Conservation (phyloP, 2,113 vertebrate genomes). For the Caloenas nicobarica region DNA sequence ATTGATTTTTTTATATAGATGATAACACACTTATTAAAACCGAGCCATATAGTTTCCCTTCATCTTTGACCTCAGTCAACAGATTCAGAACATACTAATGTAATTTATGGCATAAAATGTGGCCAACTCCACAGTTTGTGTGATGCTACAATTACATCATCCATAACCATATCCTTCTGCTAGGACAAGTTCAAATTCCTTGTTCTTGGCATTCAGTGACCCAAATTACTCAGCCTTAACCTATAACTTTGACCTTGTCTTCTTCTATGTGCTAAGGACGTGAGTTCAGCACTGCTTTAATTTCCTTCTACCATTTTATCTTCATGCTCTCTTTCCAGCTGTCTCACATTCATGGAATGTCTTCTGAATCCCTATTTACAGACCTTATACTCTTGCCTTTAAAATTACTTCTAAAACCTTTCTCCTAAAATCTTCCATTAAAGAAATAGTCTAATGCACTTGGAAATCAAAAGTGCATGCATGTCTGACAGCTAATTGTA, state of each 20-base stretch:
- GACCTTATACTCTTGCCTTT: background rate
- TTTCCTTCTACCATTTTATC: slow-evolving; percentile 21
- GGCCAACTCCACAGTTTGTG: background rate
- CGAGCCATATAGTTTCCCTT: background rate
- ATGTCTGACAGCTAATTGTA: background rate
- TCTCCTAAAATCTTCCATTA: background rate
- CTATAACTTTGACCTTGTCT: slow-evolving; percentile 19
- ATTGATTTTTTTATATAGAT: background rate
- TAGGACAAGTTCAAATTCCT: slow-evolving; percentile 53
- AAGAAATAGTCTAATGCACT: background rate
- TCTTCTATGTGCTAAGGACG: background rate
- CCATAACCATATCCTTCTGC: slow-evolving; percentile 7
- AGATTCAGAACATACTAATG: slow-evolving; percentile 2
- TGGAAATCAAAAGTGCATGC: background rate
- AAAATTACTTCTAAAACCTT: background rate
- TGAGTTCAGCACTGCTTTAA: slow-evolving; percentile 24
- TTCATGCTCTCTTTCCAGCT: background rate
- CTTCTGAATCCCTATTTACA: background rate
- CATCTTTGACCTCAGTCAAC: background rate
- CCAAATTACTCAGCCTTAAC: slow-evolving; percentile 61
- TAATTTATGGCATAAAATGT: slow-evolving; percentile 52
- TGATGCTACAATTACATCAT: slow-evolving; percentile 58
- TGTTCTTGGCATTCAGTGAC: slow-evolving; percentile 43
- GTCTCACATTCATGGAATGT: background rate
- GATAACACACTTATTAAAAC: background rate